Conservation (phyloP, 2,797 vertebrate species). For the Amblyraja radiata region DNA sequence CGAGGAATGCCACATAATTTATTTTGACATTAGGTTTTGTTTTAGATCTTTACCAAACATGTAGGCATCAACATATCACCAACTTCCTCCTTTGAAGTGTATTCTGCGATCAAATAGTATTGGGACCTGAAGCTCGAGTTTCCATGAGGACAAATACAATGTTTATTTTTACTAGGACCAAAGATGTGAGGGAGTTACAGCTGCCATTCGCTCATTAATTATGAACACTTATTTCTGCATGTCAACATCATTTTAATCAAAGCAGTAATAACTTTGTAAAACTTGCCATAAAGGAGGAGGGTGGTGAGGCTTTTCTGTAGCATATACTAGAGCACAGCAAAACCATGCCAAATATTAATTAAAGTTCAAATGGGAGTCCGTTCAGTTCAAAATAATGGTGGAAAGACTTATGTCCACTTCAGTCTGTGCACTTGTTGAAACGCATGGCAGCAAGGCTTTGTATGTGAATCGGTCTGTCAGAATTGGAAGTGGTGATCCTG, state of each 20-base stretch:
- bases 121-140: background rate
- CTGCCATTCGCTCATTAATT: background rate
- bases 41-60: background rate
- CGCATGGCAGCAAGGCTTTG: background rate
- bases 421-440: background rate
- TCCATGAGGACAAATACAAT: background rate
- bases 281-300: background rate
- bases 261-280: background rate
- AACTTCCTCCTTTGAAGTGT: background rate
- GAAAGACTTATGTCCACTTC: background rate
- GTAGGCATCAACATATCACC: background rate
- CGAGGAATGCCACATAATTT: background rate
- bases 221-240: background rate
- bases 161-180: background rate
- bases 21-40: background rate
- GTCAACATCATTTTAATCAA: background rate
- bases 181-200: background rate
- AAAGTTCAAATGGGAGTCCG: background rate
- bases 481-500: background rate
- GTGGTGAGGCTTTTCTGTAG: background rate
- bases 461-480: background rate
- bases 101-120: background rate
- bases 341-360: background rate
- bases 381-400: background rate
- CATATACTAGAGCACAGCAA: background rate